Conservation (phyloP, 1,140 invertebrate genomes). For the Oscheius sp. region DNA sequence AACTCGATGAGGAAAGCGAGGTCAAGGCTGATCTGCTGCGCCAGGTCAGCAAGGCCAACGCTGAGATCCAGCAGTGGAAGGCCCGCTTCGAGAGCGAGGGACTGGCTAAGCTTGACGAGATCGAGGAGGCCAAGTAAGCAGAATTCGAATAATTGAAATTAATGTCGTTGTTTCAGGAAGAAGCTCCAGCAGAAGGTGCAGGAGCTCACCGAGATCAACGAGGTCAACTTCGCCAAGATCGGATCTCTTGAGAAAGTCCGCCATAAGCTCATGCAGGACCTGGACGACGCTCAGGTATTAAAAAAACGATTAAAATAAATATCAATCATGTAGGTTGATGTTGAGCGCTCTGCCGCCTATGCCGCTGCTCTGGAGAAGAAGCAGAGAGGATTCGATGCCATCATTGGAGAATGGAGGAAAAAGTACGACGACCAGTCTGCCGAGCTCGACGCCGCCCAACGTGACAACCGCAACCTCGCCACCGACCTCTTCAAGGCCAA, state of each 20-base stretch:
- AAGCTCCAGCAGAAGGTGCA: conserved; percentile 92
- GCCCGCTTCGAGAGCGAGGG: conserved; percentile 96
- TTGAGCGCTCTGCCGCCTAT: conserved; percentile 72
- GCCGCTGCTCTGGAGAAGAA: conserved; percentile 86
- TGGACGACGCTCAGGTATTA: conserved; percentile 77
- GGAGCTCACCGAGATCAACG: conserved; percentile 95
- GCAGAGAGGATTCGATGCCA: conserved; percentile 94
- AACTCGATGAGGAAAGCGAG: conserved; percentile 81
- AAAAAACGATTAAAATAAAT: conserved; percentile 3
- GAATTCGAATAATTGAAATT: conserved; percentile 57
- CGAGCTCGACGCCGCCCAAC: conserved; percentile 92
- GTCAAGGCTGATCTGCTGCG: conserved; percentile 72
- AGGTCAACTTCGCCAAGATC: conserved; percentile 94
- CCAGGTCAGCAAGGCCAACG: conserved; percentile 94
- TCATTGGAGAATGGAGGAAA: conserved; percentile 98
- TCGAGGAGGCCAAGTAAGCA: conserved; percentile 98
- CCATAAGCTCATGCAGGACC: conserved; percentile 88
- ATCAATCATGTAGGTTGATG: conserved; percentile 75
- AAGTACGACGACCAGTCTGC: conserved; percentile 95
- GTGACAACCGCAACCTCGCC: conserved; percentile 98
- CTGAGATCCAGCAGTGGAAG: conserved; percentile 87
- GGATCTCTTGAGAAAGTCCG: conserved; percentile 96
- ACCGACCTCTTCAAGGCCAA: conserved; percentile 98
- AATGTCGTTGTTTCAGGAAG: conserved; percentile 63
- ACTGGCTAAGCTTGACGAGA: conserved; percentile 88